Evolutionary conservation across 2,797 vertebrate species (phyloP), one percentile per base, ranked within the genome.

Genomic region (Malacoraja senta): DNA sequence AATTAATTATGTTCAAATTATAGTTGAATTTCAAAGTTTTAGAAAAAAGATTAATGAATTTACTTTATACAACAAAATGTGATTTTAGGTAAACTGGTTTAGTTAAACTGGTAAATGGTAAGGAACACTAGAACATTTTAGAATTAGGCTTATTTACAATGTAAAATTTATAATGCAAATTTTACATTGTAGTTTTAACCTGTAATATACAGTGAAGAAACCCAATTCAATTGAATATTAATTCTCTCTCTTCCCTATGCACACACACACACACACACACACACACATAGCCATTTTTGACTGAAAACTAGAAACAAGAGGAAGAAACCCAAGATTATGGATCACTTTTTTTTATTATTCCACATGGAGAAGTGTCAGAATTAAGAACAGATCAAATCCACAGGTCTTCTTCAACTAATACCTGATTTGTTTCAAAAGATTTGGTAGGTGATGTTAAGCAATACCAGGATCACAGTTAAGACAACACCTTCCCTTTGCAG

Each of bases 361-460:
- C 95, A 94, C 95, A 94, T 95, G 96, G 97, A 96, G 96, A 97
- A 96, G 97, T 97, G 97, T 96, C 96, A 97, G 97, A 96, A 97
- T 94, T 97, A 96, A 95, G 96, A 96, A 96, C 95, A 96, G 95
- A 95, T 95, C 94, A 94, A 95, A 94, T 93, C 94, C 94, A 95
- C 95, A 95, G 95, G 94, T 96, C 94, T 95, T 94, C 95, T 96
- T 95, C 96, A 96, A 96, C 96, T 96, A 95, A 96, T 93, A 97
- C 96, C 95, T 95, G 95, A 68, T 96, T 96, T 95, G 96, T 95
- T 96, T 96, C 95, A 94, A 13, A 93, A 94, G 93, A 95, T 93
- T 94, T 94, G 95, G 94, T 91, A 93, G 95, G 95, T 94, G 94
- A 94, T 93, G 93, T 95, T 95, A 96, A 97, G 96, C 96, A 97